A percentile compares a stretch with the other conserved stretches of the same genome.
Evolutionary conservation across 2,113 vertebrate species (phyloP).

Genomic region (Oryctolagus cuniculus): DNA sequence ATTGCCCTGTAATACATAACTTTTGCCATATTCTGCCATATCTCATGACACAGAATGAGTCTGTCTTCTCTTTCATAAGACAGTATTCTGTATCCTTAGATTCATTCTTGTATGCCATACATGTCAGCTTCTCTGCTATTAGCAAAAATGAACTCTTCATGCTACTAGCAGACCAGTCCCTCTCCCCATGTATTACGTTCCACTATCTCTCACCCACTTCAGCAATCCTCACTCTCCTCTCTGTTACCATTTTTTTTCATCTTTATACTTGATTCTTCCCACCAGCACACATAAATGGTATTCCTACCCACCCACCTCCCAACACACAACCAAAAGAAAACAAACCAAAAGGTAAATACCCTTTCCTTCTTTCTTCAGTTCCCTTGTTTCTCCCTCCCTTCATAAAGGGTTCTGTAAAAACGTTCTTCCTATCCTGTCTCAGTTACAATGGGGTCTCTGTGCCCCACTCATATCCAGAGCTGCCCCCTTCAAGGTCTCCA

Average conservation of each 20-base stretch:
- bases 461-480: rapidly evolving
- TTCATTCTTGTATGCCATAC: background rate
- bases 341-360: background rate
- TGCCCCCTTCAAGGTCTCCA: background rate
- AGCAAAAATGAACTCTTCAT: background rate
- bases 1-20: background rate
- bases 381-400: background rate
- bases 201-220: background rate
- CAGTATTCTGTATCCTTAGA: background rate
- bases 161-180: background rate
- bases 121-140: background rate
- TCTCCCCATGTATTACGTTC: background rate
- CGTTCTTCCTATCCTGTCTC: background rate
- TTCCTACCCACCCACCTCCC: too few species aligned
- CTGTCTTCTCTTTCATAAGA: background rate
- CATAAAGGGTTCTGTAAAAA: background rate
- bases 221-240: background rate
- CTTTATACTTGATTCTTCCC: background rate
- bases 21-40: background rate
- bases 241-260: background rate
- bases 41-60: background rate
- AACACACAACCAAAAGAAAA: background rate
- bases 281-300: background rate
- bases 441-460: background rate
- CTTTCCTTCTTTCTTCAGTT: too few species aligned